Base-by-base conservation (phyloP, 2,888 invertebrate species). In the Adelognathus sp. region DNA sequence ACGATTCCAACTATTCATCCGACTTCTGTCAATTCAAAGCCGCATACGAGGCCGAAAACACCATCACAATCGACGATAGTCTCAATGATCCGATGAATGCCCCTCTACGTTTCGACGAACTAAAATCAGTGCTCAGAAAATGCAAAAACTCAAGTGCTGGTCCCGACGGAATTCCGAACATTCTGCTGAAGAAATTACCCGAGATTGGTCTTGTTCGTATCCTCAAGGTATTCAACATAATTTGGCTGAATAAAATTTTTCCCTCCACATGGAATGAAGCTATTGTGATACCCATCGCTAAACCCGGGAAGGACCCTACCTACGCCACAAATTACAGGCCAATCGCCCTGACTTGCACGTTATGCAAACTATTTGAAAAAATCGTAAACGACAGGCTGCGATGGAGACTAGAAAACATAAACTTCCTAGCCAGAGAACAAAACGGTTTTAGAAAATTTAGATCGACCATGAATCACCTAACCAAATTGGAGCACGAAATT, bases 401-500 rank as follows among this genome's bases (percentile, higher is more conserved):
- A 31, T 64, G 72, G 72, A 18, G 6, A 18, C 33, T 80, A 1
- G 76, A 81, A 74, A 50, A 58, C 18, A 21, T 41, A 7, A 36
- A 77, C 4, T 60, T 75, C n/a, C 24, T 33, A 6, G 33, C 33
- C 11, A 6, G 7, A 6, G 33, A 33, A 33, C 33, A 33, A 33
- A 33, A 33, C 5, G 33, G 33, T 9, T 80, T 76, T 61, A 44
- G 81, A 56, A 18, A 44, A 36, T 39, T 63, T n/a, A 67, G 71
- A 7, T 74, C 69, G 14, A 81, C 79, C 1, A 46, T 46, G 7
- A 73, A 81, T 50, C 71, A 73, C 39, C 36, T 81, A 1, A 60
- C 64, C 9, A 18, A 64, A 1, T 39, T 75, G 1, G 31, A 80
- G 33, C 31, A 44, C n/a, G n/a, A 64, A 18, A 61, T 76, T 3